A percentile compares a stretch with the other conserved stretches of the same genome.
Conservation (phyloP, 2,797 vertebrate genomes). For the Lepilemur ruficaudatus region DNA sequence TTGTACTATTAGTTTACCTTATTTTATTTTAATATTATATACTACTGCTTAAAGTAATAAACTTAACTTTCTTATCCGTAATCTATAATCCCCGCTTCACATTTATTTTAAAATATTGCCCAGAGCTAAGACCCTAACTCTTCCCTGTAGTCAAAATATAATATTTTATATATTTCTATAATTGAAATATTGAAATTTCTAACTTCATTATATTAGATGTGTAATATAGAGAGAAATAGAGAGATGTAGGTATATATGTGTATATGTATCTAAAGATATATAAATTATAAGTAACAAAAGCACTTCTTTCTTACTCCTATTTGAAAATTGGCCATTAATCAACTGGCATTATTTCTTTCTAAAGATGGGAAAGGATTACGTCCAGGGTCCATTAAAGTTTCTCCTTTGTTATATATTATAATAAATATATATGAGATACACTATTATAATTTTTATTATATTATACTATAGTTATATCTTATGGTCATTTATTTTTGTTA, state of each 20-base stretch:
- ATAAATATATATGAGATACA: background rate
- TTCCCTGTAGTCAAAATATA: background rate
- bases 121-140: background rate
- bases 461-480: background rate
- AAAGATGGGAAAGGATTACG: background rate
- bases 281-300: background rate
- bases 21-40: background rate
- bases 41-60: background rate
- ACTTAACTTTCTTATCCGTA: background rate
- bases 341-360: background rate
- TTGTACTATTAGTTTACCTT: background rate
- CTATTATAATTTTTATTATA: background rate
- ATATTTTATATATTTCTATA: background rate
- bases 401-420: background rate
- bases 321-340: background rate
- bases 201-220: background rate
- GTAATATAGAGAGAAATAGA: background rate
- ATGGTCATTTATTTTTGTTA: too few relatives aligned
- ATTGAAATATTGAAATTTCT: too few relatives aligned
- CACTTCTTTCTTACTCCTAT: background rate
- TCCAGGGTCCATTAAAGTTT: slow-evolving; percentile 9
- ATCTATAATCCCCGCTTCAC: background rate
- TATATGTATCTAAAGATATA: background rate
- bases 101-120: background rate
- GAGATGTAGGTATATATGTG: background rate